Evolutionary conservation across 2,797 vertebrate species (phyloP).

Genomic region (Holocentrus rufus): DNA sequence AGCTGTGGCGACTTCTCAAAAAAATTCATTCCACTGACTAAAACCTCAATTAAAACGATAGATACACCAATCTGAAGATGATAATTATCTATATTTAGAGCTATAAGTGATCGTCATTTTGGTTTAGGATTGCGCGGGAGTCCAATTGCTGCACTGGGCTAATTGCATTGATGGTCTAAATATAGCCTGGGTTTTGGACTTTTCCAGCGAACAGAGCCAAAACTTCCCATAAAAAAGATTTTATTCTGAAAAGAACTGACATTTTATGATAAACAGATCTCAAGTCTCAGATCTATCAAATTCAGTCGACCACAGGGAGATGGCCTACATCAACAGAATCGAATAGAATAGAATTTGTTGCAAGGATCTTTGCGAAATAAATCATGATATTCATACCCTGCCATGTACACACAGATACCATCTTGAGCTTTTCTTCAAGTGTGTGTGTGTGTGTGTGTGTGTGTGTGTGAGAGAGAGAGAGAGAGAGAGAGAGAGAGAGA

Average conservation of each 20-base stretch:
- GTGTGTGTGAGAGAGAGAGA: no score
- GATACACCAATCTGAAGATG: conserved; percentile 67
- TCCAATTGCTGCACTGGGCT: conserved; percentile 63
- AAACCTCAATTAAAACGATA: conserved; percentile 73
- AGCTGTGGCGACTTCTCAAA: conserved; percentile 65
- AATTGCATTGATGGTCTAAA: conserved; percentile 75
- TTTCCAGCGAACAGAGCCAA: conserved; percentile 60
- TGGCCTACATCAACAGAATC: no score
- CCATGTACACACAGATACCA: no score
- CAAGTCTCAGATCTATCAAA: conserved; percentile 66
- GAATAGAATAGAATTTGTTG: not conserved
- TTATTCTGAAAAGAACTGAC: conserved; percentile 59
- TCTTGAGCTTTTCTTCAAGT: no score
- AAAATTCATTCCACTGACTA: conserved; percentile 64
- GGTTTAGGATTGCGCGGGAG: conserved; percentile 64
- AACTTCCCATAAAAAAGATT: conserved; percentile 54
- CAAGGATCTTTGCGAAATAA: not conserved
- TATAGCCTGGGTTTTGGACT: conserved; percentile 66
- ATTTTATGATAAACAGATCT: conserved; percentile 71
- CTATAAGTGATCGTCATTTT: conserved; percentile 74
- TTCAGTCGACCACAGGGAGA: no score
- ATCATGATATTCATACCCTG: not conserved
- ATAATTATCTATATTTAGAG: conserved; percentile 78
- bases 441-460: no score
- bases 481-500: no score